Percentiles rank a stretch among this genome's conserved stretches.
Evolutionary conservation across 1,140 invertebrate genomes (phyloP).

Genomic region (Chymomyza costata): DNA sequence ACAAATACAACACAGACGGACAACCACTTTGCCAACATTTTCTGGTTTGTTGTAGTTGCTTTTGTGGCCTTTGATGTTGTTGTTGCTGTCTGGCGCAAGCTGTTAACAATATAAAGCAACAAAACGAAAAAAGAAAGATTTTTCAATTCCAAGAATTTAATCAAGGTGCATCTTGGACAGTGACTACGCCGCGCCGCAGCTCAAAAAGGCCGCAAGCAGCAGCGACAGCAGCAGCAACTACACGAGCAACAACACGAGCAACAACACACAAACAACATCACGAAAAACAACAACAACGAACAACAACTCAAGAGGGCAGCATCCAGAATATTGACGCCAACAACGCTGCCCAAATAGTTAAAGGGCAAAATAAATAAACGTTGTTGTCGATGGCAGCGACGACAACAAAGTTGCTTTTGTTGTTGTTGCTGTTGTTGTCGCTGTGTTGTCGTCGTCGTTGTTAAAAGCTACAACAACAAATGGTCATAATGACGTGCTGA

Average conservation of each 20-base stretch:
- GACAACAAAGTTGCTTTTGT: slow-evolving; percentile 7
- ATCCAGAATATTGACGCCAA: too few relatives aligned
- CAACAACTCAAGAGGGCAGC: too few relatives aligned
- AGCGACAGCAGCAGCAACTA: slow-evolving; percentile 6
- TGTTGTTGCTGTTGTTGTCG: too few relatives aligned
- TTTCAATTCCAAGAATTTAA: slow-evolving; percentile 68
- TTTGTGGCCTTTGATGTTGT: slow-evolving; percentile 6
- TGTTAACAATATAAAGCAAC: slow-evolving; percentile 18
- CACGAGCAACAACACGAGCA: slow-evolving; percentile 2
- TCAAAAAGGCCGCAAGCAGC: slow-evolving; percentile 28
- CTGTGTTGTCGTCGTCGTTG: too few relatives aligned
- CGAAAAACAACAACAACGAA: too few relatives aligned
- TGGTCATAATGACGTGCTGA: slow-evolving; percentile 51
- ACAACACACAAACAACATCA: too few relatives aligned
- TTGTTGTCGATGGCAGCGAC: slow-evolving; percentile 38
- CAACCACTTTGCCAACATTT: slow-evolving; percentile 12
- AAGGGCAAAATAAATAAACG: slow-evolving; percentile 63
- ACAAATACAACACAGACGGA: too few relatives aligned
- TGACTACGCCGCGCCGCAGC: slow-evolving; percentile 2
- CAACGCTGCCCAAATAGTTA: slow-evolving; percentile 56
- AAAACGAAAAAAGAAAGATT: slow-evolving; percentile 21
- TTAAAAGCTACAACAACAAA: slow-evolving; percentile 10
- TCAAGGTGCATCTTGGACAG: slow-evolving; percentile 63
- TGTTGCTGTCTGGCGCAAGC: slow-evolving; percentile 1
- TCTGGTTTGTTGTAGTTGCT: slow-evolving; percentile 6